These are phyloP conservation scores for Cisticola juncidis DNA, from an alignment of 2,113 vertebrate species.

Conservation along the genomic window DNA sequence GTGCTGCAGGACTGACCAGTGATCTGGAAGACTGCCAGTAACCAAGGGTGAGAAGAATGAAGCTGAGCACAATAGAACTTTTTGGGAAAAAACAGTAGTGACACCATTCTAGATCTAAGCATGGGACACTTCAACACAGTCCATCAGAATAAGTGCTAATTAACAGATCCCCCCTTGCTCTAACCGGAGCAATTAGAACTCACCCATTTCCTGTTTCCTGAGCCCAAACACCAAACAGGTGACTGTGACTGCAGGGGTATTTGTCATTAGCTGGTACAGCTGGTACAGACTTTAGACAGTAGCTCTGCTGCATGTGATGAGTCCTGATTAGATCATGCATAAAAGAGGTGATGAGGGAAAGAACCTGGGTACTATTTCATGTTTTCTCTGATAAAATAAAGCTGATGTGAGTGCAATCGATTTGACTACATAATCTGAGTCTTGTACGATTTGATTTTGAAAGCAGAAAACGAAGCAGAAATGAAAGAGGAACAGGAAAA, in stretches of 20 bases:
- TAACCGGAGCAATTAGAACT: neutral
- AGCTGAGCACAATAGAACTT: neutral
- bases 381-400: neutral
- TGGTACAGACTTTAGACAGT: neutral
- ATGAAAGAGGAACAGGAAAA: neutral
- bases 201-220: neutral
- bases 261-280: neutral
- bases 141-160: neutral
- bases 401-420: neutral
- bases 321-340: neutral
- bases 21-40: neutral
- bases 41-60: neutral
- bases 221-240: fast-evolving
- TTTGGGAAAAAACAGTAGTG: neutral
- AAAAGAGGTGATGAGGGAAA: neutral
- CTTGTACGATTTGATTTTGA: neutral
- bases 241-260: neutral
- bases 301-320: neutral
- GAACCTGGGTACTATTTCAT: neutral
- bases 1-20: neutral
- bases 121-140: neutral
- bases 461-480: neutral
- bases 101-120: neutral
- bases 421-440: neutral
- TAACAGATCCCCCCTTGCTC: neutral